phyloP scores from a whole-genome alignment of 2,113 vertebrate genomes.

The Odocoileus hemionus region DNA sequence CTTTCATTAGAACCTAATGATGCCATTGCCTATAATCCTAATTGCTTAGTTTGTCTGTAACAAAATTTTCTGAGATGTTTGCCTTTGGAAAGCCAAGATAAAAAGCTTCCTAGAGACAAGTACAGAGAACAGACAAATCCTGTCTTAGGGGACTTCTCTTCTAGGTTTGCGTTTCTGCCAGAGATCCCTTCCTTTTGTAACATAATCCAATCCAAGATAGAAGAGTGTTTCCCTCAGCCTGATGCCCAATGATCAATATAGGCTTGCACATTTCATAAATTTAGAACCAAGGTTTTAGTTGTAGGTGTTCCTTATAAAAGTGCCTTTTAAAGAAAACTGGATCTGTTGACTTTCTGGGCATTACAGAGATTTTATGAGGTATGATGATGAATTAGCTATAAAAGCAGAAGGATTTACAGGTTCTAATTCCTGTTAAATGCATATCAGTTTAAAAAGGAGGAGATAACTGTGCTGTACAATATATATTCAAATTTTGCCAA shows the following conservation, averaged over 20 bases:
- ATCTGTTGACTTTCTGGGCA: background rate
- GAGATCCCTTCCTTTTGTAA: background rate
- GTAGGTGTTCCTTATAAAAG: background rate
- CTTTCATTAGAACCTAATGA: background rate
- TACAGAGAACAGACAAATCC: background rate
- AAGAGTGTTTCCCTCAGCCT: background rate
- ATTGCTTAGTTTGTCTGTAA: slow-evolving; percentile 4
- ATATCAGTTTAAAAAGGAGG: background rate
- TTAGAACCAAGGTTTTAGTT: background rate
- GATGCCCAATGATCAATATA: background rate
- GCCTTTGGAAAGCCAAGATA: background rate
- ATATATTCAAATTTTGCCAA: slow-evolving; percentile 36
- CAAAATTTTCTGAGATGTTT: background rate
- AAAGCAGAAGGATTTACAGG: slow-evolving; percentile 13
- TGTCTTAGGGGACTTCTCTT: slow-evolving; percentile 3
- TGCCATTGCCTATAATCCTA: background rate
- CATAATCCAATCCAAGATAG: background rate
- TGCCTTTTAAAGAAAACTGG: background rate
- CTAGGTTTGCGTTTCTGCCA: background rate
- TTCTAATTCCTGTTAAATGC: slow-evolving; percentile 20
- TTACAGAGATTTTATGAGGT: background rate
- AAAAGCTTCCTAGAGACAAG: slow-evolving; percentile 29
- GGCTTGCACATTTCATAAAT: background rate
- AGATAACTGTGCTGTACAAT: background rate
- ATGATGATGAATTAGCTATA: slow-evolving; percentile 8